A percentile compares a stretch with the other conserved stretches of the same genome.
These are phyloP conservation scores for Tipula unca DNA, from an alignment of 2,888 invertebrate species.

Conservation along the genomic window DNA sequence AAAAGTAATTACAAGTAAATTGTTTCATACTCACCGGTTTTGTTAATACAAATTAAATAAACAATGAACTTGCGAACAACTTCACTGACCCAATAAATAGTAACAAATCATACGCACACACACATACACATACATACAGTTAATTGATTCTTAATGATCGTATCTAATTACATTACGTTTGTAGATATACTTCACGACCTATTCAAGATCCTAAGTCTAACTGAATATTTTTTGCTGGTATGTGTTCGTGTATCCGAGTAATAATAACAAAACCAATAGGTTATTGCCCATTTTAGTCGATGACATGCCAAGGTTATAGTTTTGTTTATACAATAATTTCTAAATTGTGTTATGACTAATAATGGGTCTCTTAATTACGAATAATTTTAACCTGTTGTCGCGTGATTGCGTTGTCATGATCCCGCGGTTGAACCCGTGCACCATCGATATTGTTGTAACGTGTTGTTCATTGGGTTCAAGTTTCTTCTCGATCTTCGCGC, in stretches of 20 bases:
- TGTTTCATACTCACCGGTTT: neutral
- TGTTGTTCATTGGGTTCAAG: neutral
- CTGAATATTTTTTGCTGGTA: neutral
- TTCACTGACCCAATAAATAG: neutral
- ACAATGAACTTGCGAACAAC: neutral
- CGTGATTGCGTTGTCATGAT: neutral
- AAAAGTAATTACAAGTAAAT: no score
- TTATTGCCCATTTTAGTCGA: constrained; percentile 8
- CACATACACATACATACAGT: no score
- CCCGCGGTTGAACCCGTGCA: neutral
- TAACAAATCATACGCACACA: no score
- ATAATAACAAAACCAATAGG: neutral
- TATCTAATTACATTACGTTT: neutral
- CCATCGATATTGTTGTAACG: neutral
- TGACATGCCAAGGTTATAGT: neutral
- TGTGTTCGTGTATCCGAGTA: neutral
- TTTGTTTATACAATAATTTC: neutral
- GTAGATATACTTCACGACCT: neutral
- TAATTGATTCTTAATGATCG: neutral
- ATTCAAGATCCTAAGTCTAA: neutral
- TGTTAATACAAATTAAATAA: no score
- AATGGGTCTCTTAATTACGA: neutral
- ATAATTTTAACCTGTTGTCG: neutral
- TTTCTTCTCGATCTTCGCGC: neutral
- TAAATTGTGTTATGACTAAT: neutral